phyloP scores from a whole-genome alignment of 2,113 vertebrate genomes.

The Propithecus coquereli region DNA sequence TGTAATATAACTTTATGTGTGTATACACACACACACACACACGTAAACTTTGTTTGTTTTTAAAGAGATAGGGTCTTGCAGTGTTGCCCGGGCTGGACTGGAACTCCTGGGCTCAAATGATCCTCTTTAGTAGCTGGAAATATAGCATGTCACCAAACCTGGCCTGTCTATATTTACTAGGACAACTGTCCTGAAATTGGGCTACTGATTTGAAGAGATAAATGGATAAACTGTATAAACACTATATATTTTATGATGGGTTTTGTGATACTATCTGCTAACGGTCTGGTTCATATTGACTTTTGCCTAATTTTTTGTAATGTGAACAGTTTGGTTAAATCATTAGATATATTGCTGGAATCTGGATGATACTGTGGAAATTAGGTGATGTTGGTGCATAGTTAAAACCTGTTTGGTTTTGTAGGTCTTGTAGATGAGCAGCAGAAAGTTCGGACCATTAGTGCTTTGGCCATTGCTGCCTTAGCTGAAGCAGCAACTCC shows the following conservation, averaged over 20 bases:
- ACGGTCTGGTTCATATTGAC: background rate
- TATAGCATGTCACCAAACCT: background rate
- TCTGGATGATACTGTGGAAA: background rate
- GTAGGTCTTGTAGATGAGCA: slow-evolving; percentile 98
- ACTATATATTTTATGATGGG: background rate
- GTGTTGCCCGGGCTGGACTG: background rate
- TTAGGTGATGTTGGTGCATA: background rate
- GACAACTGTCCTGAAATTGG: background rate
- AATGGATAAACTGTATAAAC: background rate
- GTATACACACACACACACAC: too few relatives aligned
- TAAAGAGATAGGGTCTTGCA: background rate
- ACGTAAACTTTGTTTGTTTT: background rate
- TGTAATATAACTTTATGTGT: background rate
- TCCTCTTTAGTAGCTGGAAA: background rate
- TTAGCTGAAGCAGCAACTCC: slow-evolving; percentile 98
- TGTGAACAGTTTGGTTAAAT: background rate
- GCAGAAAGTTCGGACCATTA: slow-evolving; percentile 98
- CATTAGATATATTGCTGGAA: background rate
- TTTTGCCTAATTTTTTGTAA: background rate
- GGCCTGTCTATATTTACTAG: background rate
- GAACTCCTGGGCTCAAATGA: background rate
- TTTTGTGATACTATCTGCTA: background rate
- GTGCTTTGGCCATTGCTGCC: slow-evolving; percentile 97
- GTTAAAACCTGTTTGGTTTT: slow-evolving; percentile 49
- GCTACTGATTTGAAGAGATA: background rate